Percentiles rank a stretch among this genome's conserved stretches.
These are phyloP conservation scores for Distichodus sexfasciatus DNA, from an alignment of 2,797 vertebrate species.

Conservation along the genomic window DNA sequence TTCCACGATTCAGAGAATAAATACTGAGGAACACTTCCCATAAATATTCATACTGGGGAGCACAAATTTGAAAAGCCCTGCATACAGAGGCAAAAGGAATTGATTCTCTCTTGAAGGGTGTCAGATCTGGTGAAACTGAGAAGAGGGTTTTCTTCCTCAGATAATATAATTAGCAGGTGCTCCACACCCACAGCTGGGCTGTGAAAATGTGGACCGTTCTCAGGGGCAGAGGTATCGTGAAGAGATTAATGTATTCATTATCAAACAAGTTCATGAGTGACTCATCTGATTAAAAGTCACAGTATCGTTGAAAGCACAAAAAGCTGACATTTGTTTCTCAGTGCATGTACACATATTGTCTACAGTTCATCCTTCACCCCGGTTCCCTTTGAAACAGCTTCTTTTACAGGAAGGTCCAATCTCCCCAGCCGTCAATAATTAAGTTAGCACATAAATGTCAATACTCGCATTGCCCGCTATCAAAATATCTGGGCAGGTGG, in stretches of 20 bases:
- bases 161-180: slow-evolving; percentile 57
- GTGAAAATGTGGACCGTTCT: slow-evolving; percentile 41
- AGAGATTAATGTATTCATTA: slow-evolving; percentile 31
- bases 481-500: slow-evolving; percentile 36
- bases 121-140: slow-evolving; percentile 55
- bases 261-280: slow-evolving; percentile 30
- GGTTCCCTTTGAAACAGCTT: not conserved
- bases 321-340: not conserved
- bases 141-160: slow-evolving; percentile 59
- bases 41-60: slow-evolving; percentile 65
- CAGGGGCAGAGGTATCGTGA: not conserved
- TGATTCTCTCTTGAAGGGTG: slow-evolving; percentile 62
- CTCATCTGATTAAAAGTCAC: slow-evolving; percentile 31
- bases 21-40: slow-evolving; percentile 66
- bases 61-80: slow-evolving; percentile 42
- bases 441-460: slow-evolving; percentile 37
- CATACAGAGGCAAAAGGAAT: slow-evolving; percentile 53
- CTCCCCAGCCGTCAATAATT: slow-evolving; percentile 36
- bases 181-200: slow-evolving; percentile 55
- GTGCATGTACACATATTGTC: not conserved
- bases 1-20: slow-evolving; percentile 69
- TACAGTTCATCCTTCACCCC: too few relatives aligned
- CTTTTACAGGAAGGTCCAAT: not conserved
- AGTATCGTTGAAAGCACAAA: not conserved
- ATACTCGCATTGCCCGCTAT: slow-evolving; percentile 34